Conservation (phyloP, 2,797 vertebrate genomes). For the Bryconaethiops microstoma region DNA sequence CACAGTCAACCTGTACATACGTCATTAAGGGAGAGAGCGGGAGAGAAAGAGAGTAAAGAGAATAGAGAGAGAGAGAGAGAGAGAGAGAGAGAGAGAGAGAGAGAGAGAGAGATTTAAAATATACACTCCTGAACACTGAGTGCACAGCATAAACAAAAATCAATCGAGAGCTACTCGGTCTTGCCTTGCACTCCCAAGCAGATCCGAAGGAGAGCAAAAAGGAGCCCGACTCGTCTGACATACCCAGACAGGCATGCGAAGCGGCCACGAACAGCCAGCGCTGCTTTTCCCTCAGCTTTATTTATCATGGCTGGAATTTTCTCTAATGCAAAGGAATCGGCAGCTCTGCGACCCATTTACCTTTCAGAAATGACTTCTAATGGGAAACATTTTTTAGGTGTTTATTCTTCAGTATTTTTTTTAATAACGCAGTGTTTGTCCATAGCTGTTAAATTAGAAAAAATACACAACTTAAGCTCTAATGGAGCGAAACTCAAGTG, state of each 20-base stretch:
- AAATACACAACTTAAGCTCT: slow-evolving; percentile 48
- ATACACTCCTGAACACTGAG: slow-evolving; percentile 13
- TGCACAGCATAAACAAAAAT: slow-evolving; percentile 19
- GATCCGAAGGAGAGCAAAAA: not conserved
- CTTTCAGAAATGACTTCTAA: not conserved
- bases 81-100: not conserved
- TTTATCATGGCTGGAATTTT: slow-evolving; percentile 24
- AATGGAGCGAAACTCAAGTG: slow-evolving; percentile 57
- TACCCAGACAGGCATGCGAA: slow-evolving; percentile 17
- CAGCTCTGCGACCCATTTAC: not conserved
- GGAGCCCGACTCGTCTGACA: slow-evolving; percentile 7
- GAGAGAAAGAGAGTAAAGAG: not conserved
- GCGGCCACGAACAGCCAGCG: slow-evolving; percentile 3
- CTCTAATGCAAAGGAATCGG: not conserved
- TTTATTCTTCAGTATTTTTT: not conserved
- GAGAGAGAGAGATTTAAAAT: slow-evolving; percentile 18
- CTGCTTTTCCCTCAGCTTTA: not conserved
- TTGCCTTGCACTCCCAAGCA: not conserved
- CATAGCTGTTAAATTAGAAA: not conserved
- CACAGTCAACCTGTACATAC: slow-evolving; percentile 74
- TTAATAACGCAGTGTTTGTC: not conserved
- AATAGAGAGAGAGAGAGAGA: not conserved
- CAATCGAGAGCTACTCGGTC: slow-evolving; percentile 1
- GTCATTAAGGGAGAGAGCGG: slow-evolving; percentile 59
- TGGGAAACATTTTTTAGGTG: not conserved